Conservation (phyloP, 2,797 vertebrate genomes). For the Scyliorhinus canicula region DNA sequence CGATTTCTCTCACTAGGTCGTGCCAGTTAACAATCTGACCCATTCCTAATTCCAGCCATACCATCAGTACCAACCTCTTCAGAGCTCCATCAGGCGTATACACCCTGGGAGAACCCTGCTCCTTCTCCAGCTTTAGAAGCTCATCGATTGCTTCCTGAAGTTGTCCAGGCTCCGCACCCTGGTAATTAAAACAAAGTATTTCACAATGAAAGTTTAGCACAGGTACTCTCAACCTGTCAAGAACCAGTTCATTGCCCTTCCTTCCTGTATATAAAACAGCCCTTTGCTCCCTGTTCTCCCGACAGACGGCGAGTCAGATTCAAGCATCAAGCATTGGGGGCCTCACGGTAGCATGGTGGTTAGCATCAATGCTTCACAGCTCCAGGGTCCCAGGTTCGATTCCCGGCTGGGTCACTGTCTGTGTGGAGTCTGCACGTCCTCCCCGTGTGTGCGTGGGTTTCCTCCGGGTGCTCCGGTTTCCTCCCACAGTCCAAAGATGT, state of each 20-base stretch:
- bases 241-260: not conserved
- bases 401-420: too few relatives aligned
- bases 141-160: constrained; percentile 57
- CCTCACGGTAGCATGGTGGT: too few relatives aligned
- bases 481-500: too few relatives aligned
- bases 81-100: constrained; percentile 62
- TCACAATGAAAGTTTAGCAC: not conserved
- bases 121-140: constrained; percentile 61
- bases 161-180: constrained; percentile 47
- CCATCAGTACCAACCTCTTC: constrained; percentile 59
- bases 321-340: too few relatives aligned
- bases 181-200: constrained; percentile 8
- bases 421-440: too few relatives aligned
- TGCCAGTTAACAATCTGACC: not conserved
- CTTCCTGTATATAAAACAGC: not conserved
- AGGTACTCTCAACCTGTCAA: not conserved
- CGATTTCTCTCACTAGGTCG: not conserved
- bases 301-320: not conserved
- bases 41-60: not conserved
- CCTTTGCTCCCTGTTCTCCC: not conserved
- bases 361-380: too few relatives aligned
- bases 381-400: too few relatives aligned
- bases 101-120: constrained; percentile 50
- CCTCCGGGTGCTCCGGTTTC: too few relatives aligned
- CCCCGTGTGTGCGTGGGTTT: too few relatives aligned